Percentiles rank a stretch among this genome's conserved stretches.
Evolutionary conservation across 2,888 invertebrate genomes (phyloP).

Genomic region (Julus scanicus): DNA sequence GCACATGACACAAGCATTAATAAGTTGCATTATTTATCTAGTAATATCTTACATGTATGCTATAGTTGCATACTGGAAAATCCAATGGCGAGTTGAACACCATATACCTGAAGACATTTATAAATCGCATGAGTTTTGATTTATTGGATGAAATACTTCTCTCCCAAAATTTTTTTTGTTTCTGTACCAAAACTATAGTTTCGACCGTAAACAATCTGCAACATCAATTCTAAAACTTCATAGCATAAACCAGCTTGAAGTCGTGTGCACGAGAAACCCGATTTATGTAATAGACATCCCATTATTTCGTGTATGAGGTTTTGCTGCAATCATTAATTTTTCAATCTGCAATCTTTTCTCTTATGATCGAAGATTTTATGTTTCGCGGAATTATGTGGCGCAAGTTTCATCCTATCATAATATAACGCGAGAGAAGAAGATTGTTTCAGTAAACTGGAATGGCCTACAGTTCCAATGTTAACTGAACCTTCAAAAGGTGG

Average conservation of each 20-base stretch:
- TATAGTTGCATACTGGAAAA: too few relatives aligned
- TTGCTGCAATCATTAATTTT: conserved; percentile 27
- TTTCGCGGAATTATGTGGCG: background rate
- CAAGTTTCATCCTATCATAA: background rate
- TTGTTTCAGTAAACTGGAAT: conserved; percentile 26
- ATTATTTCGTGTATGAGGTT: conserved; percentile 27
- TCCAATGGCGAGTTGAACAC: too few relatives aligned
- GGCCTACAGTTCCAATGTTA: conserved; percentile 8
- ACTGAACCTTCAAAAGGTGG: conserved; percentile 20
- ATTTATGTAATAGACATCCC: conserved; percentile 19
- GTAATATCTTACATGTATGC: too few relatives aligned
- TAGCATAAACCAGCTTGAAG: background rate
- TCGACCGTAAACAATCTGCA: too few relatives aligned
- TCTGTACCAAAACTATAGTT: too few relatives aligned
- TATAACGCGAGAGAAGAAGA: background rate
- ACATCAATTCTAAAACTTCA: background rate
- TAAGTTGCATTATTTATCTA: too few relatives aligned
- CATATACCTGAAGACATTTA: too few relatives aligned
- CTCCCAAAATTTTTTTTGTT: too few relatives aligned
- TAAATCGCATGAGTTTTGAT: too few relatives aligned
- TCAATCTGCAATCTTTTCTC: conserved; percentile 12
- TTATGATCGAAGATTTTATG: conserved; percentile 33
- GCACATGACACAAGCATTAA: too few relatives aligned
- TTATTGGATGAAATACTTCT: too few relatives aligned
- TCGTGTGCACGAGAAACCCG: background rate